Conservation (phyloP, 2,888 invertebrate genomes). For the Arctia plantaginis region DNA sequence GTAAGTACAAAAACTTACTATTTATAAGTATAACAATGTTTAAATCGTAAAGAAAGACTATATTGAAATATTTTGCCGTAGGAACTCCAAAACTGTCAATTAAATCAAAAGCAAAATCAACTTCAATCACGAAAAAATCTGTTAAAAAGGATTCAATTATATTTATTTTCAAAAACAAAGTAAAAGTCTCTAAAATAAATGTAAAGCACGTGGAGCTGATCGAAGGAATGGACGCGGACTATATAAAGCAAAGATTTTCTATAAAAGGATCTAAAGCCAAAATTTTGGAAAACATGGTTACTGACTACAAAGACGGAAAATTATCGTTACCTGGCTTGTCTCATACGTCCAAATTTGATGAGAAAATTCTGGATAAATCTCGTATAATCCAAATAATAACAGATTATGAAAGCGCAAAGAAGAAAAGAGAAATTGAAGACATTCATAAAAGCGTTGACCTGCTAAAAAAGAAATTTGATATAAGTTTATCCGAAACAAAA, state of each 20-base stretch:
- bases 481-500: slow-evolving; percentile 20
- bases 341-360: slow-evolving; percentile 46
- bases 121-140: not conserved
- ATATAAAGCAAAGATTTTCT: slow-evolving; percentile 50
- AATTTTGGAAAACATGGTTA: slow-evolving; percentile 54
- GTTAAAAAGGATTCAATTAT: slow-evolving; percentile 14
- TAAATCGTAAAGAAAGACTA: not conserved
- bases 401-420: slow-evolving; percentile 46
- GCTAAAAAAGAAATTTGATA: slow-evolving; percentile 32
- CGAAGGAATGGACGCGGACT: slow-evolving; percentile 40
- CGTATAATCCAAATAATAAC: slow-evolving; percentile 48
- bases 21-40: not conserved
- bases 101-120: slow-evolving; percentile 6
- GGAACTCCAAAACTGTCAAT: slow-evolving; percentile 2
- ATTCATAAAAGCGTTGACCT: slow-evolving; percentile 22
- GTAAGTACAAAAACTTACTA: not conserved
- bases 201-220: slow-evolving; percentile 52
- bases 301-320: slow-evolving; percentile 54
- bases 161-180: slow-evolving; percentile 53
- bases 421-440: slow-evolving; percentile 28
- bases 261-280: slow-evolving; percentile 50
- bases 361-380: slow-evolving; percentile 48
- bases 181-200: slow-evolving; percentile 45
- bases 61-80: not conserved
- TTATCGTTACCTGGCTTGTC: slow-evolving; percentile 49